A percentile compares a stretch with the other conserved stretches of the same genome.
phyloP scores from a whole-genome alignment of 2,888 invertebrate genomes.

The Pammene aurita region DNA sequence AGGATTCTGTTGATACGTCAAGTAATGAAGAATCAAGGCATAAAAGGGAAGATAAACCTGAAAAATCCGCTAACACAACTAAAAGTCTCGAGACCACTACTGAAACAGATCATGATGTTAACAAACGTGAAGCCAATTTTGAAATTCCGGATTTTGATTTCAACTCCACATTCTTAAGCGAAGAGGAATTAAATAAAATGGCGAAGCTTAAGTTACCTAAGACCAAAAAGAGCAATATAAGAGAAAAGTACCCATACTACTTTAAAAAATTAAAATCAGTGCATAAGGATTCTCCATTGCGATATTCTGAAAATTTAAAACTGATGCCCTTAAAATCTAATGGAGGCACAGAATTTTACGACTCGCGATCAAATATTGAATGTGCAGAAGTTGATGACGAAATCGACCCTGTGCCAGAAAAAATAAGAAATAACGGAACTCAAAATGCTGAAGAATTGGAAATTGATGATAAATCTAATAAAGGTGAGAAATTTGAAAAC shows the following conservation, averaged over 20 bases:
- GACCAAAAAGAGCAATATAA: constrained; percentile 47
- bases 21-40: constrained; percentile 19
- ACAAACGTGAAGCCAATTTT: constrained; percentile 61
- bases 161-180: constrained; percentile 61
- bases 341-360: constrained; percentile 88
- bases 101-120: constrained; percentile 54
- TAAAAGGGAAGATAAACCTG: constrained; percentile 27
- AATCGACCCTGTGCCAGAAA: constrained; percentile 82
- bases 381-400: constrained; percentile 82
- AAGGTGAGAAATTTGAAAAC: constrained; percentile 58
- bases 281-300: constrained; percentile 84
- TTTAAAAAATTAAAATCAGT: constrained; percentile 64
- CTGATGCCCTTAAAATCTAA: constrained; percentile 85
- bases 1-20: constrained; percentile 29
- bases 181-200: constrained; percentile 56
- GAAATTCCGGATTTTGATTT: constrained; percentile 65
- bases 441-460: constrained; percentile 57
- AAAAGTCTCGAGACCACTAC: constrained; percentile 21
- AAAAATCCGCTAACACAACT: not conserved
- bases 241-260: constrained; percentile 87
- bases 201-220: constrained; percentile 51
- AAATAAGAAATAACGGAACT: constrained; percentile 62
- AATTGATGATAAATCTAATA: constrained; percentile 55
- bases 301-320: constrained; percentile 86
- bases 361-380: constrained; percentile 80